Conservation (phyloP, 2,797 vertebrate genomes). For the Ceryle rudis region DNA sequence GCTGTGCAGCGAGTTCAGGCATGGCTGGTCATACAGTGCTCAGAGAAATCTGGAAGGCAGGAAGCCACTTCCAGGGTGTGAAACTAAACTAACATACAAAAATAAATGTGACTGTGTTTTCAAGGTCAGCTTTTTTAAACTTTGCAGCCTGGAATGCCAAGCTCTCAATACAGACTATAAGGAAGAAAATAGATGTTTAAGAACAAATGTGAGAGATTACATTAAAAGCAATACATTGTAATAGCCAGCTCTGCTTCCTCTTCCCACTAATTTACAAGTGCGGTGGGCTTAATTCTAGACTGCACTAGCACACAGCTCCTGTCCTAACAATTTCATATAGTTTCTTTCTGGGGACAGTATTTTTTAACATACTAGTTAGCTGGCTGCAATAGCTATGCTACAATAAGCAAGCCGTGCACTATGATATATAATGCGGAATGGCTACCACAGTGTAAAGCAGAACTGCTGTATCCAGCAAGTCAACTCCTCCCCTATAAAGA, state of each 20-base stretch:
- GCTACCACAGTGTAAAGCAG: neutral
- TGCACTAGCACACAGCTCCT: neutral
- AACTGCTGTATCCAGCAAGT: neutral
- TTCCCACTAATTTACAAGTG: neutral
- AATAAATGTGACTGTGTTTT: slow-evolving; percentile 61
- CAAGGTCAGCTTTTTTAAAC: slow-evolving; percentile 63
- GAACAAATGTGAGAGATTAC: neutral
- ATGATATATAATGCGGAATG: neutral
- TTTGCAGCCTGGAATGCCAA: neutral
- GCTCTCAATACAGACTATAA: neutral
- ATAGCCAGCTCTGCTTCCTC: neutral
- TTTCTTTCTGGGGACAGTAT: neutral
- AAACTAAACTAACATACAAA: slow-evolving; percentile 46
- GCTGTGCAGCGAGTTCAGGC: neutral
- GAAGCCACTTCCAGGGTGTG: slow-evolving; percentile 47
- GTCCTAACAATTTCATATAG: neutral
- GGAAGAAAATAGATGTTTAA: neutral
- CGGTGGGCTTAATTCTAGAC: neutral
- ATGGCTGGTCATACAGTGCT: neutral
- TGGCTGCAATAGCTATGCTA: neutral
- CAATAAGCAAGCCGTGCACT: neutral
- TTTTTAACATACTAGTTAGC: neutral
- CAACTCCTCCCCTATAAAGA: neutral
- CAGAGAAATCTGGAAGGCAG: slow-evolving; percentile 38
- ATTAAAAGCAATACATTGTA: neutral